phyloP scores from a whole-genome alignment of 2,113 vertebrate genomes.

The Notarius lentiginosus region DNA sequence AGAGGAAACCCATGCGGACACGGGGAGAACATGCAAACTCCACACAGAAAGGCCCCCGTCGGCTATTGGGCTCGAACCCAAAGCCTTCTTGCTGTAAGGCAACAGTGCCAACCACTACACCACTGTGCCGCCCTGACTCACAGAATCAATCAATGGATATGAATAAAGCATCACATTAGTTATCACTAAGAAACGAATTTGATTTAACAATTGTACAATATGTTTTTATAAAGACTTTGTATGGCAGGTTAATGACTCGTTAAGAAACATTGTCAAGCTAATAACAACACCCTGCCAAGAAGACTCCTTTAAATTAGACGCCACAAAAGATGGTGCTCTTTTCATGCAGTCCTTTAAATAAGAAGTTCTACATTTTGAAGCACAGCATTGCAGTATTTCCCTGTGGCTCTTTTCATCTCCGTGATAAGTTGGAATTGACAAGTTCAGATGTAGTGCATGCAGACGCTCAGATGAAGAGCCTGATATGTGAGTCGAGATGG shows the following conservation, averaged over 20 bases:
- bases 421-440: conserved; percentile 3
- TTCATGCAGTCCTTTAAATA: conserved; percentile 3
- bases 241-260: conserved; percentile 26
- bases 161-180: not conserved
- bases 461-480: not conserved
- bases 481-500: conserved; percentile 4
- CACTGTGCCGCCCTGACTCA: not conserved
- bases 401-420: not conserved
- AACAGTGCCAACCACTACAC: too few species aligned
- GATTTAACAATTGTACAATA: not conserved
- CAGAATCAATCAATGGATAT: not conserved
- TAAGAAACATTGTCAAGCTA: conserved; percentile 9
- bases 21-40: too few species aligned
- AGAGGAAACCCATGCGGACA: too few species aligned
- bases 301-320: conserved; percentile 2
- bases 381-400: not conserved
- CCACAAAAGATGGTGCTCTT: not conserved
- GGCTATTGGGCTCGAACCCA: too few species aligned
- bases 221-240: not conserved
- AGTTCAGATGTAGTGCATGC: conserved; percentile 6
- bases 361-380: not conserved
- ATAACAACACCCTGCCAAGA: conserved; percentile 12
- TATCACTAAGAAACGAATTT: not conserved
- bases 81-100: too few species aligned
- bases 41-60: too few species aligned